phyloP scores from a whole-genome alignment of 2,888 invertebrate genomes.

The Epinotia ramella region DNA sequence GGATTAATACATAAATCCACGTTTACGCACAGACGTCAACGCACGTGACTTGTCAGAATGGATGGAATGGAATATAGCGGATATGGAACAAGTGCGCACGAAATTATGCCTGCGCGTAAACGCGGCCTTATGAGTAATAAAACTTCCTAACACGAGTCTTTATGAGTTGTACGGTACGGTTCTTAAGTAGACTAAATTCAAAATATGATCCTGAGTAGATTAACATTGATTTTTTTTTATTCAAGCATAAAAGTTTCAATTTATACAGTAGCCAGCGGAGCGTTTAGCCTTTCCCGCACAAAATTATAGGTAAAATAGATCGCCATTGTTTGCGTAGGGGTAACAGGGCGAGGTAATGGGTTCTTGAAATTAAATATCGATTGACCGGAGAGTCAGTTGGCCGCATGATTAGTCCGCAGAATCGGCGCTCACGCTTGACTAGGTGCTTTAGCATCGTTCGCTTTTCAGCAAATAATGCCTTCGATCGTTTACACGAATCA shows the following conservation, averaged over 20 bases:
- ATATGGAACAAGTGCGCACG: too few species aligned
- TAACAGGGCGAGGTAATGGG: slow-evolving; percentile 23
- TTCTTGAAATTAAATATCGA: slow-evolving; percentile 61
- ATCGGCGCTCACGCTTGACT: slow-evolving; percentile 68
- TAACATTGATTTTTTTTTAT: background rate
- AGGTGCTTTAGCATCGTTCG: slow-evolving; percentile 70
- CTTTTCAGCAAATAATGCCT: slow-evolving; percentile 69
- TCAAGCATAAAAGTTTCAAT: background rate
- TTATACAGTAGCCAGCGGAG: background rate
- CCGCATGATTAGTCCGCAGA: slow-evolving; percentile 64
- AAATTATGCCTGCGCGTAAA: too few species aligned
- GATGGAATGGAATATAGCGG: too few species aligned
- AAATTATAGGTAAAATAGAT: slow-evolving; percentile 14
- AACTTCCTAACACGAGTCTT: background rate
- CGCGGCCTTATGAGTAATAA: too few species aligned
- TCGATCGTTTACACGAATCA: slow-evolving; percentile 75
- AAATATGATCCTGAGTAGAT: background rate
- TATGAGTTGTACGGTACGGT: background rate
- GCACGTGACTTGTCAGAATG: too few species aligned
- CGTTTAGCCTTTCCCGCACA: background rate
- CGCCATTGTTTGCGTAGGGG: slow-evolving; percentile 23
- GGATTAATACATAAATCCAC: too few species aligned
- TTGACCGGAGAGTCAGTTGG: slow-evolving; percentile 71
- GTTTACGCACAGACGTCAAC: too few species aligned
- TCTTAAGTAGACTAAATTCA: background rate